Evolutionary conservation across 2,797 vertebrate species (phyloP), one percentile per base, ranked within the genome.

Genomic region (Phrynocephalus forsythii): DNA sequence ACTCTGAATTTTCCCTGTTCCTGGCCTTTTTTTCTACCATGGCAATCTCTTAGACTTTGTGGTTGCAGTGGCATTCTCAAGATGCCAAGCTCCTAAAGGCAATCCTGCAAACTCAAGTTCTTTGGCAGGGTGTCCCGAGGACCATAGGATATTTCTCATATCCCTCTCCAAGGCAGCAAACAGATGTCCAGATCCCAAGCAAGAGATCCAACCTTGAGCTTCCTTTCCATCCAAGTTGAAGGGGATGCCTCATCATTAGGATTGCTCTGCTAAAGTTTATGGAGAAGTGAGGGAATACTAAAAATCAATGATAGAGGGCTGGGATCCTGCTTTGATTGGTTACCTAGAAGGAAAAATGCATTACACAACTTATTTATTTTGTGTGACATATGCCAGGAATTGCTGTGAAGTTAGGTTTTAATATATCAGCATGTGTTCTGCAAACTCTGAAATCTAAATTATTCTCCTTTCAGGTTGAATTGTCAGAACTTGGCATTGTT

Each of bases 401-500:
- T 52, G 72, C 81, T 87, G 76, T 0, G 0, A 48, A 87, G 77
- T n/a, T 80, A 84, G 85, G 71, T 13, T 92, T 50, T 68, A 83
- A 87, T 88, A 80, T 80, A 83, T 89, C 84, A 90, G 87, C 78
- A 4, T 84, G 77, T 87, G 81, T 67, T 87, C 72, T 85, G 83
- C 72, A 86, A 87, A 86, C 86, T 78, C 86, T 71, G 30, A 86
- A 90, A 86, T 83, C 72, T 75, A 90, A 92, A 90, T 90, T 87
- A 84, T 88, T 82, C 79, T 73, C 6, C 86, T 93, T 91, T 85
- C 87, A 87, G 84, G n/a, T n/a, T 90, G 86, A 89, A 30, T 33
- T 22, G 76, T 91, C 80, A 60, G 38, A 93, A 86, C 86, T 84
- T 85, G 56, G 28, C 26, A 90, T 88, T 89, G 63, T 76, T 86